Conservation (phyloP, 92 coral and sea anemone species). For the Blastomussa wellsi region DNA sequence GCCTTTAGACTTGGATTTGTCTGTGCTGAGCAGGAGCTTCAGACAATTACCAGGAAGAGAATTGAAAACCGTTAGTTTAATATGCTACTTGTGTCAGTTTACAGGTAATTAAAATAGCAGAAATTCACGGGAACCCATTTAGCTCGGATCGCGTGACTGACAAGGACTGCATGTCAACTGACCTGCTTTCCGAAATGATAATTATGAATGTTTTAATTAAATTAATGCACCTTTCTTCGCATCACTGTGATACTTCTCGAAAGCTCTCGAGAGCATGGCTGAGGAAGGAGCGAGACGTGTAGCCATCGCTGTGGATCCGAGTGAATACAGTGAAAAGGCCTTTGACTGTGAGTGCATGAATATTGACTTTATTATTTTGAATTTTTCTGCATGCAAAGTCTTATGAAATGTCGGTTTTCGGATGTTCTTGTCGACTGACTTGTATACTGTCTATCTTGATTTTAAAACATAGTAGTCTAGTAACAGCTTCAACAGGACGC, state of each 20-base stretch:
- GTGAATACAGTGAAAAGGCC: conserved; percentile 60
- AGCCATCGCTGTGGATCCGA: conserved; percentile 62
- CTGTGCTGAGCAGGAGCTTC: neutral
- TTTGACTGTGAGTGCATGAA: conserved; percentile 61
- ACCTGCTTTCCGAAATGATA: neutral
- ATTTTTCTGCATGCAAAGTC: neutral
- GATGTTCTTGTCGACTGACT: neutral
- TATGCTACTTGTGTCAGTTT: neutral
- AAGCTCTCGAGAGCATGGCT: neutral
- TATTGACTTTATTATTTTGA: neutral
- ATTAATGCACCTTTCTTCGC: neutral
- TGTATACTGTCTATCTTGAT: too few relatives aligned
- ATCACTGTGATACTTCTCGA: neutral
- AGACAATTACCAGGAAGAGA: neutral
- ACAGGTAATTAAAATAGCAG: too few relatives aligned
- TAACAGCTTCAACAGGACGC: neutral
- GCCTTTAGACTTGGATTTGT: too few relatives aligned
- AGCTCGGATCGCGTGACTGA: neutral
- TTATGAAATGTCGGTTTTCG: neutral
- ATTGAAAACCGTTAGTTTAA: neutral
- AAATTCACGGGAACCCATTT: too few relatives aligned
- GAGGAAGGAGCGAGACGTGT: conserved; percentile 29
- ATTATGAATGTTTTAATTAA: neutral
- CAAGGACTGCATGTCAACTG: neutral
- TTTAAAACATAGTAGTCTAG: neutral